Conservation (phyloP, 1,140 invertebrate species). For the Dreissena rostriformis region DNA sequence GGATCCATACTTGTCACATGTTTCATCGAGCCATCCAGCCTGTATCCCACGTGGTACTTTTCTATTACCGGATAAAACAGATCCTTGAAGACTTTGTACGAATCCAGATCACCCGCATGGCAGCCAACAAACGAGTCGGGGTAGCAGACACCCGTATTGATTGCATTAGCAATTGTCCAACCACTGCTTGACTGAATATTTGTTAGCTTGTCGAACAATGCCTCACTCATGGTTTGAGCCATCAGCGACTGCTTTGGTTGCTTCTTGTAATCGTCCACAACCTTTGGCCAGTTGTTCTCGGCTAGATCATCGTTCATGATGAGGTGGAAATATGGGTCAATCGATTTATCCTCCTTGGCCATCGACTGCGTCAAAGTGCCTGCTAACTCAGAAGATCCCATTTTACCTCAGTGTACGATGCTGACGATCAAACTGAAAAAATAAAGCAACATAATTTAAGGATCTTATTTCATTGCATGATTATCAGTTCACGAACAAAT, state of each 20-base stretch:
- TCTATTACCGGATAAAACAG: slow-evolving; percentile 26
- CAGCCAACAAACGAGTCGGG: slow-evolving; percentile 18
- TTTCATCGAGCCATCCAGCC: neutral
- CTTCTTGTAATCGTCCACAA: neutral
- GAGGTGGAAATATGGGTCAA: neutral
- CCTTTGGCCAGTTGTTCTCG: slow-evolving; percentile 22
- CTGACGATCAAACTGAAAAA: no score
- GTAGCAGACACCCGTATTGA: slow-evolving; percentile 21
- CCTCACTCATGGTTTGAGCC: slow-evolving; percentile 10
- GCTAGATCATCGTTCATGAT: slow-evolving; percentile 27
- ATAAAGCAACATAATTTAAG: no score
- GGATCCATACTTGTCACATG: neutral
- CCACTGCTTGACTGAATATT: neutral
- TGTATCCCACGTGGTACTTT: slow-evolving; percentile 32
- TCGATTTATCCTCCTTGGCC: neutral
- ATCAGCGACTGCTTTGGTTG: slow-evolving; percentile 4
- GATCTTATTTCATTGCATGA: no score
- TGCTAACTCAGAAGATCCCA: no score
- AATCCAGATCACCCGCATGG: slow-evolving; percentile 23
- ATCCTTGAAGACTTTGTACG: slow-evolving; percentile 29
- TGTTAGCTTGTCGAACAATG: slow-evolving; percentile 4
- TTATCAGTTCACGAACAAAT: no score
- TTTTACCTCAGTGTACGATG: no score
- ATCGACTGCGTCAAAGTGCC: neutral
- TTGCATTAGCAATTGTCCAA: slow-evolving; percentile 3